These are phyloP conservation scores for Tetragnatha versicolor DNA, from an alignment of 1,140 invertebrate genomes.

Conservation along the genomic window DNA sequence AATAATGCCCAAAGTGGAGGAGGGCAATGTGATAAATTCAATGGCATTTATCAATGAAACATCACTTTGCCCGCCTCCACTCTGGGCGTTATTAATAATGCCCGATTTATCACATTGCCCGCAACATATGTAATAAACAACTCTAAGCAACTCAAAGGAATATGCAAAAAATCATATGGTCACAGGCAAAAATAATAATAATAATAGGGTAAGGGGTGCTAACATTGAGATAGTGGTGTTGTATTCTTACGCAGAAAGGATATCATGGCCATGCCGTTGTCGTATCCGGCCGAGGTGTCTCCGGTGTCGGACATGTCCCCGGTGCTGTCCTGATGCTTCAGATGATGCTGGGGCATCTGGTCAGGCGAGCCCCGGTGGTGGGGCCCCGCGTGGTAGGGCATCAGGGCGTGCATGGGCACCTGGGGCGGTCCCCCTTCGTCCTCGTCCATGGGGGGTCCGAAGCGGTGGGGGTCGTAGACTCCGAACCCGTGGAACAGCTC, in stretches of 20 bases:
- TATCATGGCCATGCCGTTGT: slow-evolving; percentile 63
- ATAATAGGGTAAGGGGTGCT: too few species aligned
- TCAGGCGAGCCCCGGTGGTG: slow-evolving; percentile 58
- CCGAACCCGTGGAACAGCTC: slow-evolving; percentile 74
- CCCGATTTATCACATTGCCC: too few species aligned
- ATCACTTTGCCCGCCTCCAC: too few species aligned
- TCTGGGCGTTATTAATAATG: too few species aligned
- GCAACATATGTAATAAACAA: too few species aligned
- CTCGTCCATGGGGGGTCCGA: slow-evolving; percentile 20
- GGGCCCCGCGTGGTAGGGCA: slow-evolving; percentile 35
- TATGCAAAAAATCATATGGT: too few species aligned
- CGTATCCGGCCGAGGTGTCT: slow-evolving; percentile 56
- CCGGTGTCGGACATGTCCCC: slow-evolving; percentile 59
- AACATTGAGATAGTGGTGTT: too few species aligned
- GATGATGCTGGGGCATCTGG: slow-evolving; percentile 57
- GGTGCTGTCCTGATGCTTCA: slow-evolving; percentile 51
- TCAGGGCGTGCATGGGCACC: slow-evolving; percentile 54
- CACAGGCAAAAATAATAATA: too few species aligned
- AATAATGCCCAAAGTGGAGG: too few species aligned
- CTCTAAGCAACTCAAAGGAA: too few species aligned
- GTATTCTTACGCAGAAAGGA: slow-evolving; percentile 63
- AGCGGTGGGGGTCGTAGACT: slow-evolving; percentile 59
- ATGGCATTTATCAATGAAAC: too few species aligned
- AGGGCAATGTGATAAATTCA: too few species aligned
- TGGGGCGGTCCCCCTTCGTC: slow-evolving; percentile 26